A percentile compares a stretch with the other conserved stretches of the same genome.
These are phyloP conservation scores for Arge pagana DNA, from an alignment of 2,888 invertebrate genomes.

Conservation along the genomic window DNA sequence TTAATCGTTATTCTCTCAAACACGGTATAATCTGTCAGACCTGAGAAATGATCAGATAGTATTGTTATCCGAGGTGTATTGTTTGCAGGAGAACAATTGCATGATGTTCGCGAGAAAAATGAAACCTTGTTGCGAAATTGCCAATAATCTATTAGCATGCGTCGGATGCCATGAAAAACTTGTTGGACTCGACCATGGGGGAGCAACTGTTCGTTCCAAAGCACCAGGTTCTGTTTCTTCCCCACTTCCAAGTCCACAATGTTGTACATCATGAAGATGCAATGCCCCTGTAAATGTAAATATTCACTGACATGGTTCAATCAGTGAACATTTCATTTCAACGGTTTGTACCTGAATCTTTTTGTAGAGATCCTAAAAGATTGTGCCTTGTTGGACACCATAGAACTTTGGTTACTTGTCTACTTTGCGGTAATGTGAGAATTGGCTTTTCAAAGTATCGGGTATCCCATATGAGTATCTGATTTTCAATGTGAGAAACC, in stretches of 20 bases:
- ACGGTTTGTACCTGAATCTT: conserved; percentile 62
- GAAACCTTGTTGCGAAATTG: conserved; percentile 61
- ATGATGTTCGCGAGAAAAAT: conserved; percentile 3
- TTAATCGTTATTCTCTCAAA: conserved; percentile 81
- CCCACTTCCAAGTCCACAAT: conserved; percentile 63
- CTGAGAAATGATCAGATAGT: conserved; percentile 34
- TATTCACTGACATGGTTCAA: background rate
- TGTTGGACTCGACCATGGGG: conserved; percentile 58
- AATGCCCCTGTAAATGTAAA: conserved; percentile 59
- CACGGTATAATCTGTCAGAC: conserved; percentile 74
- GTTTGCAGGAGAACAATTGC: background rate
- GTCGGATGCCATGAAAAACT: conserved; percentile 89
- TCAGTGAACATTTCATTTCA: background rate
- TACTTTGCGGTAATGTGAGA: conserved; percentile 70
- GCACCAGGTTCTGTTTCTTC: conserved; percentile 79
- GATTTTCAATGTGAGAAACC: conserved; percentile 82
- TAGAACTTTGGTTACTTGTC: conserved; percentile 73
- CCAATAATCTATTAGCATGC: conserved; percentile 77
- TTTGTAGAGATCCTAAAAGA: conserved; percentile 78
- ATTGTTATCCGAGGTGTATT: no score
- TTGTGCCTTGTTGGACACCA: conserved; percentile 92
- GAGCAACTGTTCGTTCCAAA: conserved; percentile 70
- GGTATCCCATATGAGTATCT: conserved; percentile 86
- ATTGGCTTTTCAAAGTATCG: conserved; percentile 85
- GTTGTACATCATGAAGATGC: conserved; percentile 85